Evolutionary conservation across 2,113 vertebrate species (phyloP), one percentile per base, ranked within the genome.

Genomic region (Lasiurus borealis): DNA sequence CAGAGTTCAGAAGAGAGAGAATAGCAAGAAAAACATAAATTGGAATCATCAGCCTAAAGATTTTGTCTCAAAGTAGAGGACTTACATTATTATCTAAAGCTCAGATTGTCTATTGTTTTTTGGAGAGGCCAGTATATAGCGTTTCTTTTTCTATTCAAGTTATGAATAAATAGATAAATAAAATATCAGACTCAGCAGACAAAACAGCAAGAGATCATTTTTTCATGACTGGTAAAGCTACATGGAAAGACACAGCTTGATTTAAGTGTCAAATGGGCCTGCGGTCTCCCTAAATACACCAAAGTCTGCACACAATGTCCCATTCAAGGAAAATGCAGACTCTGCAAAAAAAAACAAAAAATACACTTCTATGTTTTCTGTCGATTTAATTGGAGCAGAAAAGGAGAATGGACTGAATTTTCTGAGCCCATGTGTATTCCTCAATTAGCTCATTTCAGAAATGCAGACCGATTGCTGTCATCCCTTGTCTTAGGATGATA

Each of bases 391-490:
- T 46, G 31, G 8, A 54, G 19, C 6, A 52, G 6, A 71, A 36
- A 78, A 83, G n/a, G 77, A 44, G 8, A 93, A 85, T 34, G 9
- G 4, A 76, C 1, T 40, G 18, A 36, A 62, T 75, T 78, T 9
- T 23, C 13, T 83, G 10, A 72, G 23, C 4, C 18, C 34, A 21
- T 4, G 13, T 82, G 8, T 36, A 6, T 62, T 46, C 12, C 13
- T 66, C 85, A 88, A 76, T 93, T 90, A 86, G 4, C 13, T 93
- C 21, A 78, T 84, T 81, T 78, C 12, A 68, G n/a, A 93, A 77
- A 52, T 27, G 8, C 62, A 29, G n/a, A 52, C 13, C 27, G n/a
- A 6, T 31, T 84, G 6, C 1, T 34, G 6, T 50, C 23, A 68
- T 68, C 29, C 1, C 25, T 9, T 76, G 21, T 81, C 18, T 5